Percentiles rank a stretch among this genome's conserved stretches.
Conservation (phyloP, 2,113 vertebrate species). For the Crotalus viridis region DNA sequence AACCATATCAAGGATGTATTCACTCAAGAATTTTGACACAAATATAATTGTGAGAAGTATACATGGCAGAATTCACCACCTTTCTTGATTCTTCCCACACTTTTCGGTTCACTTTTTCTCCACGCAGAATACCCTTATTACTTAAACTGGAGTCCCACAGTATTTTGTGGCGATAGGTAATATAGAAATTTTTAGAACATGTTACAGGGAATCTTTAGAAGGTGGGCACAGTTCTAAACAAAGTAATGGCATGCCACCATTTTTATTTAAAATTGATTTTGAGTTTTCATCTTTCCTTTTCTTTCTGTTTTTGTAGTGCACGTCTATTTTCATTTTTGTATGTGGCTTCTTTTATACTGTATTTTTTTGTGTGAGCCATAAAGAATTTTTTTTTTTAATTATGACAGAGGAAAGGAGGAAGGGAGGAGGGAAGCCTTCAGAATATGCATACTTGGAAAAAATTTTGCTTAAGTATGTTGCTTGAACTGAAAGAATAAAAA, state of each 20-base stretch:
- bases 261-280: neutral
- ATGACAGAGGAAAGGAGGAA: neutral
- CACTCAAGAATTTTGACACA: neutral
- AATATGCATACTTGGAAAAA: neutral
- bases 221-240: neutral
- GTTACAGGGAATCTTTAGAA: neutral
- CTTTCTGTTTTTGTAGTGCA: neutral
- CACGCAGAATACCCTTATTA: too few species aligned
- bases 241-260: neutral
- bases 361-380: neutral
- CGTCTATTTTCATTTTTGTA: neutral
- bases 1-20: neutral
- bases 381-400: neutral
- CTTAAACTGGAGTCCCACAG: neutral
- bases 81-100: neutral
- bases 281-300: neutral
- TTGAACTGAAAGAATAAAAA: neutral
- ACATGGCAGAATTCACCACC: neutral
- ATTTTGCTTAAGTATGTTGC: neutral
- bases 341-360: neutral
- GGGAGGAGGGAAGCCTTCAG: neutral
- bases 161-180: neutral
- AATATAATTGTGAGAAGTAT: neutral
- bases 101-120: too few species aligned
- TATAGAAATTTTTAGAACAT: neutral